Evolutionary conservation across 1,140 invertebrate genomes (phyloP).

Genomic region (Microplitis mediator): DNA sequence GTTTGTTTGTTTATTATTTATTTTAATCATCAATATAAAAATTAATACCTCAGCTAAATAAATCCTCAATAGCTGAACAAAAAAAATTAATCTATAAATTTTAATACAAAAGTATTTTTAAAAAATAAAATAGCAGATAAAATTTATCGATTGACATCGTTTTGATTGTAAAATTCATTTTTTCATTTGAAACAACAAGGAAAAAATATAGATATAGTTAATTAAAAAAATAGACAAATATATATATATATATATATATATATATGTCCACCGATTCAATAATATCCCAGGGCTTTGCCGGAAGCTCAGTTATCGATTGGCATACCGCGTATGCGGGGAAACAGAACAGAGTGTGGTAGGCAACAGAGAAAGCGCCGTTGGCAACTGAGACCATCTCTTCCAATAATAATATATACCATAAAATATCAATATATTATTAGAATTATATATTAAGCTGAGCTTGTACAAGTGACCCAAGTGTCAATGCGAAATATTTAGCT

Average conservation of each 20-base stretch:
- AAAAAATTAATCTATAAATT: neutral
- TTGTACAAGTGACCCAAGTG: neutral
- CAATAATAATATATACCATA: no score
- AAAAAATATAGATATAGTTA: neutral
- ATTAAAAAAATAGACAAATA: neutral
- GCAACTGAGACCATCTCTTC: conserved; percentile 1
- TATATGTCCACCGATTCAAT: conserved; percentile 19
- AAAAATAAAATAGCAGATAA: neutral
- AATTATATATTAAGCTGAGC: neutral
- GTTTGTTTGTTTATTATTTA: neutral
- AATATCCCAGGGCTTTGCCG: conserved; percentile 17
- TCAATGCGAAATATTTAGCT: no score
- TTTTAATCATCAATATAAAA: neutral
- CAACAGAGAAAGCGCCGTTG: neutral
- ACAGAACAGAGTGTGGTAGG: neutral
- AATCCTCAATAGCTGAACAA: neutral
- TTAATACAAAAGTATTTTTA: neutral
- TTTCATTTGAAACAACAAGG: neutral
- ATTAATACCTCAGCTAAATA: neutral
- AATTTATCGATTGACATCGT: neutral
- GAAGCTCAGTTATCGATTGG: conserved; percentile 25
- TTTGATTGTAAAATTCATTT: neutral
- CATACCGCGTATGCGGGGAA: conserved; percentile 12
- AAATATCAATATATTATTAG: neutral
- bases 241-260: neutral